Evolutionary conservation across 2,113 vertebrate species (phyloP).

Genomic region (Chionis minor): DNA sequence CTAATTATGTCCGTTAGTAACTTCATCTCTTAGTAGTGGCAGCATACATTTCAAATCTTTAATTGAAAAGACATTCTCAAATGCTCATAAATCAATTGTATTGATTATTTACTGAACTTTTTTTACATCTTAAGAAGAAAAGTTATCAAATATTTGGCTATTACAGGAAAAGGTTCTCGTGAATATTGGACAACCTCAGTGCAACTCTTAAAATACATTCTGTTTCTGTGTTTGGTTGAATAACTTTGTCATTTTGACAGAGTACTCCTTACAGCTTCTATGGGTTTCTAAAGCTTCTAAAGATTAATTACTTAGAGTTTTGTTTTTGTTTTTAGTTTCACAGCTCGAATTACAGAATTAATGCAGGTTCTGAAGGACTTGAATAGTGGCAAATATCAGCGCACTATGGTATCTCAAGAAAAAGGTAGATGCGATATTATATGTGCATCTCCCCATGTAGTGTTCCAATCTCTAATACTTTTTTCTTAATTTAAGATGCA

Average conservation of each 20-base stretch:
- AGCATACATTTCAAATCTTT: neutral
- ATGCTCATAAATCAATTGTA: neutral
- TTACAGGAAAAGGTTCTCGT: neutral
- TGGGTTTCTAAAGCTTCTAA: neutral
- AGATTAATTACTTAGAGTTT: neutral
- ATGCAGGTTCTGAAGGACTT: slow-evolving; percentile 94
- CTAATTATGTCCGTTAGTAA: neutral
- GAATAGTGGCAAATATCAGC: slow-evolving; percentile 92
- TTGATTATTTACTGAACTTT: neutral
- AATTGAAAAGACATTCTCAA: neutral
- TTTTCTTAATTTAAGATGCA: slow-evolving; percentile 68
- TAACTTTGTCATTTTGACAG: neutral
- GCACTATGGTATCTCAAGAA: slow-evolving; percentile 91
- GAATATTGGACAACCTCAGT: neutral
- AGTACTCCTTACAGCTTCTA: neutral
- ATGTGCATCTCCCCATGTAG: neutral
- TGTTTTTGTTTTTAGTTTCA: slow-evolving; percentile 80
- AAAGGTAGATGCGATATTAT: slow-evolving; percentile 75
- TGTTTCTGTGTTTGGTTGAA: neutral
- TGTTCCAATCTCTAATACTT: slow-evolving; percentile 10
- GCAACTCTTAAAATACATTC: neutral
- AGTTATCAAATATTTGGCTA: neutral
- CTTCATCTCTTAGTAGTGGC: neutral
- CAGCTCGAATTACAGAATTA: slow-evolving; percentile 93
- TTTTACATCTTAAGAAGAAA: neutral